Conservation (phyloP, 2,888 invertebrate species). For the Smittia sp. region DNA sequence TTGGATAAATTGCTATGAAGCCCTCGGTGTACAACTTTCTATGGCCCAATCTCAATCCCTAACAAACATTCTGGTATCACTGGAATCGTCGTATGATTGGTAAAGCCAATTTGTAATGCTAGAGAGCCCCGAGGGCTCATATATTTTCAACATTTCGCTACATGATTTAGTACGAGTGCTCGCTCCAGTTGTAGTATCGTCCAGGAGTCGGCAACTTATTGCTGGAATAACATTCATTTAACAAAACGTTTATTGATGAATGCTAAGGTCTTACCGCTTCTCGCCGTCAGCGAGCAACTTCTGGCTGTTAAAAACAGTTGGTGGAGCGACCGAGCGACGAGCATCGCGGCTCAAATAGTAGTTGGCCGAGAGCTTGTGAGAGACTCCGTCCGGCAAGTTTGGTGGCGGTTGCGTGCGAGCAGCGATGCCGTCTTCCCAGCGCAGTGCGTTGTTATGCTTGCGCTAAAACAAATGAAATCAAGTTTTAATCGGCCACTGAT, state of each 20-base stretch:
- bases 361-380: conserved; percentile 73
- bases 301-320: conserved; percentile 47
- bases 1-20: no score
- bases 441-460: conserved; percentile 60
- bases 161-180: conserved; percentile 44
- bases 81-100: no score
- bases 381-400: conserved; percentile 74
- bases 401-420: conserved; percentile 80
- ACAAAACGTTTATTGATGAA: no score
- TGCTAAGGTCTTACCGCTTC: neutral
- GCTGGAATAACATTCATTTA: conserved; percentile 6
- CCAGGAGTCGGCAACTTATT: conserved; percentile 60
- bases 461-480: conserved; percentile 54
- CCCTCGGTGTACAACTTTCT: no score
- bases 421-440: conserved; percentile 66
- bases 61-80: no score
- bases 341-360: conserved; percentile 83
- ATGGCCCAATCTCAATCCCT: no score
- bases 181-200: conserved; percentile 59
- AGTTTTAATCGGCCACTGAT: conserved; percentile 42
- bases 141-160: neutral
- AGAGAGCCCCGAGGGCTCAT: no score
- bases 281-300: conserved; percentile 2
- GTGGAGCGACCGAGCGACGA: conserved; percentile 66
- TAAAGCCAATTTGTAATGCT: no score